Percentiles rank a stretch among this genome's conserved stretches.
Evolutionary conservation across 2,113 vertebrate genomes (phyloP).

Genomic region (Oreochromis aureus): DNA sequence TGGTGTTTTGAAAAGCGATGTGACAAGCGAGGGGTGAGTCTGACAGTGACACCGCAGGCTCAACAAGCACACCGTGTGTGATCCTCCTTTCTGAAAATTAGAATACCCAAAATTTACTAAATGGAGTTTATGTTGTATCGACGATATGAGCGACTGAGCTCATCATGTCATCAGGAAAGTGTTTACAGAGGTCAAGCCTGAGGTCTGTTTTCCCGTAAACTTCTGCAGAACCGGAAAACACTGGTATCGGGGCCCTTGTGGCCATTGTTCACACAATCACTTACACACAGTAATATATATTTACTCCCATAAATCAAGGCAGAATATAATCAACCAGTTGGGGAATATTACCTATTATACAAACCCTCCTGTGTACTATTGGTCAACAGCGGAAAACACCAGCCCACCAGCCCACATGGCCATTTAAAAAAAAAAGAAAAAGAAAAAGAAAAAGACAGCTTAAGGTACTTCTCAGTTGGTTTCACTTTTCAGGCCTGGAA

Average conservation of each 20-base stretch:
- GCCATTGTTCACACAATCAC: not conserved
- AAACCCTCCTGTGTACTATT: not conserved
- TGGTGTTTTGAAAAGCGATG: not conserved
- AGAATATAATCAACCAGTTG: not conserved
- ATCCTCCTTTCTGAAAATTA: not conserved
- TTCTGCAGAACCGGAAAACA: not conserved
- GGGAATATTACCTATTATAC: not conserved
- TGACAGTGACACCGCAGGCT: not conserved
- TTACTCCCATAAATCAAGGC: not conserved
- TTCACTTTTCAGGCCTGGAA: not conserved
- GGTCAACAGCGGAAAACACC: not conserved
- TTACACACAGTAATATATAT: not conserved
- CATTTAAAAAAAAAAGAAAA: not conserved
- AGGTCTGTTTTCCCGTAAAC: not conserved
- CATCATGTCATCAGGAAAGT: not conserved
- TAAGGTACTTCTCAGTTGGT: not conserved
- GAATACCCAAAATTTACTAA: not conserved
- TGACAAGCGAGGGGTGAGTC: not conserved
- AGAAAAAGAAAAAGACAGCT: accelerated
- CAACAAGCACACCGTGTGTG: not conserved
- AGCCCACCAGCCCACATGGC: not conserved
- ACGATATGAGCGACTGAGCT: not conserved
- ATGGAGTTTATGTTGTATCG: not conserved
- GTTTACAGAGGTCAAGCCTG: not conserved
- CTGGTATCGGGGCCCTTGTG: not conserved